phyloP scores from a whole-genome alignment of 2,113 vertebrate genomes.

The Lophius piscatorius region DNA sequence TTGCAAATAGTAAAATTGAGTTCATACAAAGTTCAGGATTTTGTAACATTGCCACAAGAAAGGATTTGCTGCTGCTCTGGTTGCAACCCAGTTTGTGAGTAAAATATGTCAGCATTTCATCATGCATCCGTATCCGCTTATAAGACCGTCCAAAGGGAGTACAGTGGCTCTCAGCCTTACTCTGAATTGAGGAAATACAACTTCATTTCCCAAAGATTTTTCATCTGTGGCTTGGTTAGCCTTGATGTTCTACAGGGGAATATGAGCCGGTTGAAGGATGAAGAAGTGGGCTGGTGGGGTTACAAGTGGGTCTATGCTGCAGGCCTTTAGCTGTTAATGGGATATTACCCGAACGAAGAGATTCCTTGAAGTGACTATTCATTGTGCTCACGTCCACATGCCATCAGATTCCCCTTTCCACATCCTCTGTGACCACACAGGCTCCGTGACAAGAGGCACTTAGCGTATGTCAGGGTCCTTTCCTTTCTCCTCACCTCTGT shows the following conservation, averaged over 20 bases:
- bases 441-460: conserved; percentile 26
- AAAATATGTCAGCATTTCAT: conserved; percentile 52
- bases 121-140: conserved; percentile 58
- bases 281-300: conserved; percentile 20
- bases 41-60: conserved; percentile 32
- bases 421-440: conserved; percentile 48
- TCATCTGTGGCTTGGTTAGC: conserved; percentile 17
- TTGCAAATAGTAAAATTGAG: conserved; percentile 24
- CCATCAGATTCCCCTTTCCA: conserved; percentile 36
- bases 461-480: not conserved
- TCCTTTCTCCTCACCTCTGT: conserved; percentile 6
- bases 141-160: conserved; percentile 51
- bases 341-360: conserved; percentile 68
- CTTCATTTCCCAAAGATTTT: conserved; percentile 59
- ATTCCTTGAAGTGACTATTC: conserved; percentile 68
- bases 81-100: conserved; percentile 50
- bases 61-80: conserved; percentile 27
- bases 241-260: conserved; percentile 52
- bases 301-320: conserved; percentile 38
- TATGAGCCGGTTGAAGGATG: conserved; percentile 42
- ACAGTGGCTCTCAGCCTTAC: conserved; percentile 31
- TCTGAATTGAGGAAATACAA: conserved; percentile 38
- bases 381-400: conserved; percentile 69
- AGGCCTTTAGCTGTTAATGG: conserved; percentile 73
- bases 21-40: conserved; percentile 58